Base-by-base conservation (phyloP, 2,113 vertebrate genomes). In the Callospermophilus lateralis region DNA sequence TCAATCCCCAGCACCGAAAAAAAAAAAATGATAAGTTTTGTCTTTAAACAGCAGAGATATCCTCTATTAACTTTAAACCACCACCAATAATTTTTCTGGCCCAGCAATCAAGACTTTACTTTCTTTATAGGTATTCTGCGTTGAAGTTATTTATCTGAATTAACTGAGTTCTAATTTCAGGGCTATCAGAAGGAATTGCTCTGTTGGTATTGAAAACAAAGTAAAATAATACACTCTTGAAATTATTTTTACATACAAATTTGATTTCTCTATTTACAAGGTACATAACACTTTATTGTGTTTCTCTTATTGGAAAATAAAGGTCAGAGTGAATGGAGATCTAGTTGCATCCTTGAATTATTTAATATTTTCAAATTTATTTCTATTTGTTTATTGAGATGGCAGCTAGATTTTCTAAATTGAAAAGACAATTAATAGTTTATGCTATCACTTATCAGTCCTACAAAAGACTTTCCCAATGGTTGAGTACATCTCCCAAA, bases 91-190 rank as follows among this genome's bases (percentile, higher is more conserved):
- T 28, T 80, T 89, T 95, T 68, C 19, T 68, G 7, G 37, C 11
- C 79, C 89, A 30, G 4, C 15, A 92, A 3, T 28, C 9, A 67
- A 1, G 10, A 67, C 45, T 90, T 61, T 76, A 1, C 17, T 5
- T 5, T 53, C 70, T 89, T 79, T 55, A 45, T 10, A n/a, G 4
- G 55, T 79, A 72, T 0, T 63, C 12, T 77, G 11, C 20, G 45
- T 92, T 73, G 10, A 76, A 45, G 87, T 68, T 30, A 83, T 95
- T 85, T 85, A 48, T 68, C 26, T 95, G 32, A 92, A 74, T 65
- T 80, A 80, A 88, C 58, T n/a, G 37, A 81, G 48, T 81, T 88
- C 16, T 88, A 77, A 84, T 58, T 74, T 55, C 12, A 48, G 24
- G 6, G 8, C 32, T 84, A 76, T 24, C 30, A 76, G 32, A 55